phyloP scores from a whole-genome alignment of 1,140 invertebrate genomes.

The Drosophila nigromelanica region DNA sequence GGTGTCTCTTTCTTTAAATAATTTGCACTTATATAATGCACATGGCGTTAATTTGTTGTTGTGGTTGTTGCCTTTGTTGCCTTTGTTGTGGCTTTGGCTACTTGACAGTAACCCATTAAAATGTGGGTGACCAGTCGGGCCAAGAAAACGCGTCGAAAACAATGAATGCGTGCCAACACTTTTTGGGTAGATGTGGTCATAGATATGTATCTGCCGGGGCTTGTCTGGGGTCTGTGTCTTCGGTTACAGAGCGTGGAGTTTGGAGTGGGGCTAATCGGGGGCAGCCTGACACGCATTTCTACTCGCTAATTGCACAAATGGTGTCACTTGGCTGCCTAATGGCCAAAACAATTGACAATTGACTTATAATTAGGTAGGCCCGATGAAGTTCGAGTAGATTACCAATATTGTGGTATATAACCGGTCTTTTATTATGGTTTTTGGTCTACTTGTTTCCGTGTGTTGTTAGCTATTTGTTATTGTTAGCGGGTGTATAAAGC shows the following conservation, averaged over 20 bases:
- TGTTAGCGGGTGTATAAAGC: background rate
- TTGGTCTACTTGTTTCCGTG: constrained; percentile 7
- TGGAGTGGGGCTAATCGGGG: background rate
- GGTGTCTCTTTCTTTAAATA: constrained; percentile 40
- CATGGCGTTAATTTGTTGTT: constrained; percentile 50
- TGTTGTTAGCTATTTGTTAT: background rate
- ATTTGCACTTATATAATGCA: constrained; percentile 64
- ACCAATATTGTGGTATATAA: background rate
- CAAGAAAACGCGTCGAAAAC: constrained; percentile 18
- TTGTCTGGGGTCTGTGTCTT: background rate
- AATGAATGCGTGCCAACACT: constrained; percentile 4
- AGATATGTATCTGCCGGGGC: constrained; percentile 7
- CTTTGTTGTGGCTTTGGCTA: constrained; percentile 3
- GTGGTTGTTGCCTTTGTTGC: background rate
- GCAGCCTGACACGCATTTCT: constrained; percentile 13
- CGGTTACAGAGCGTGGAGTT: background rate
- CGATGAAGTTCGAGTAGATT: constrained; percentile 1
- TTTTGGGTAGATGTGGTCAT: constrained; percentile 2
- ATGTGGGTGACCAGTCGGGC: constrained; percentile 56
- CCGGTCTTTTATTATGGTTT: background rate
- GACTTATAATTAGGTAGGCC: constrained; percentile 66
- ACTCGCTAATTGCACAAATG: constrained; percentile 31
- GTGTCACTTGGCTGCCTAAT: constrained; percentile 41
- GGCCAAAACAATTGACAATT: constrained; percentile 55
- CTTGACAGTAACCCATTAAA: constrained; percentile 60